Evolutionary conservation across 2,888 invertebrate species (phyloP), one percentile per base, ranked within the genome.

Genomic region (Chirona hameri): DNA sequence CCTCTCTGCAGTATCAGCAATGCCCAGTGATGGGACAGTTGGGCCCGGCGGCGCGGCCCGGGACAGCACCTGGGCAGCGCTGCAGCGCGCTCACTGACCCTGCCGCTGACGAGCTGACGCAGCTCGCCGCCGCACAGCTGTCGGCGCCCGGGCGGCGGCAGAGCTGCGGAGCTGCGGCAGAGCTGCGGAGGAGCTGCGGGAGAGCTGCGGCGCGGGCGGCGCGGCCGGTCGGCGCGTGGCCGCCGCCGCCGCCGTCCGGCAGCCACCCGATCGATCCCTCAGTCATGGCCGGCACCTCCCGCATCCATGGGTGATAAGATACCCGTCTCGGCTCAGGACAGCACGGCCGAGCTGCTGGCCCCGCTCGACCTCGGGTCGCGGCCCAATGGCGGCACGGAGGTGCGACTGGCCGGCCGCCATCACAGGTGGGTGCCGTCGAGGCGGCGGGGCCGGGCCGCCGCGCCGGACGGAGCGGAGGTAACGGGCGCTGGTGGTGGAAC

Each of bases 221-320:
- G 31, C 29, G 31, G 29, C 72, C 31, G 31, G 72, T 29, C 76
- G 76, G 76, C 76, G 76, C 76, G 76, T 21, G 76, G 27, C 24
- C 24, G 12, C 39, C 24, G 27, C 24, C 24, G 12, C 39, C 39
- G 76, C 72, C 72, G 24, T 2, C 72, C 31, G 31, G 21, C 24
- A 5, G 31, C 31, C n/a, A 31, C 72, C 1, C n/a, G 14, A 72
- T 72, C 72, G 72, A 72, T 72, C 72, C 31, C 39, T 21, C 76
- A 76, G 76, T 76, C 76, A 76, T 76, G 46, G 76, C 76, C 39
- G 39, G 15, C 76, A 39, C 31, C 21, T 76, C 76, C 76, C 18
- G 76, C 76, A 76, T 46, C 46, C 39, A 76, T 76, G 76, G 76
- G 76, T 18, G 76, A 76, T 27, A 76, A 76, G 24, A 76, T 76